Evolutionary conservation across 2,113 vertebrate species (phyloP), one percentile per base, ranked within the genome.

Genomic region (Marmota monax): DNA sequence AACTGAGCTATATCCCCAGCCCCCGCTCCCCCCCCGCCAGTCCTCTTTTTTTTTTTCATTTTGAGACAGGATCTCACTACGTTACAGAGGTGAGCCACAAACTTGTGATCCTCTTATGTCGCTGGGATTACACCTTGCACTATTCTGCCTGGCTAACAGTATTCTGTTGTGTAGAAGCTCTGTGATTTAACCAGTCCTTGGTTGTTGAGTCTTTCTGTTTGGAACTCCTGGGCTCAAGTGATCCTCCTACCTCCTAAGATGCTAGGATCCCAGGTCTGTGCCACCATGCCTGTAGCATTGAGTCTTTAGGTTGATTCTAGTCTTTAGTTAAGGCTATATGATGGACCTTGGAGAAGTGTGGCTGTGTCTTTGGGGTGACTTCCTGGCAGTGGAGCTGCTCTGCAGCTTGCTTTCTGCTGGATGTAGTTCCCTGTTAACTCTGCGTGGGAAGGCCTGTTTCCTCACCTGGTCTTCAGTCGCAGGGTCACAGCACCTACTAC

Each of bases 391-490:
- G 61, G 61, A 25, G 72, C 29, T 58, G 48, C 67, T 78, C 5
- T 83, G 80, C 13, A 53, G 9, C 83, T 83, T 56, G 42, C 83
- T 17, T 91, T n/a, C 58, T 32, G n/a, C 12, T 83, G 27, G 16
- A 1, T 39, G 79, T 51, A 58, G 84, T 3, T 79, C 58, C 12
- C 3, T 32, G 1, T 12, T 67, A 42, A 37, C 42, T 25, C 11
- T 32, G 17, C 3, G 3, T 11, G 16, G 34, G 51, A 39, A 14
- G 16, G 4, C 39, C 23, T 29, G 2, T 39, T 74, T 76, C 76
- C 2, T 34, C 34, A 1, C 5, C 0, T n/a, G 77, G 42, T 82
- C 51, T 53, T 70, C 18, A 16, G 1, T 77, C 14, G 7, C 0
- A 10, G 16, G 67, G 34, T 63, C 70, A 1, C 39, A 18, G 34